Evolutionary conservation across 2,113 vertebrate genomes (phyloP).

Genomic region (Misgurnus anguillicaudatus): DNA sequence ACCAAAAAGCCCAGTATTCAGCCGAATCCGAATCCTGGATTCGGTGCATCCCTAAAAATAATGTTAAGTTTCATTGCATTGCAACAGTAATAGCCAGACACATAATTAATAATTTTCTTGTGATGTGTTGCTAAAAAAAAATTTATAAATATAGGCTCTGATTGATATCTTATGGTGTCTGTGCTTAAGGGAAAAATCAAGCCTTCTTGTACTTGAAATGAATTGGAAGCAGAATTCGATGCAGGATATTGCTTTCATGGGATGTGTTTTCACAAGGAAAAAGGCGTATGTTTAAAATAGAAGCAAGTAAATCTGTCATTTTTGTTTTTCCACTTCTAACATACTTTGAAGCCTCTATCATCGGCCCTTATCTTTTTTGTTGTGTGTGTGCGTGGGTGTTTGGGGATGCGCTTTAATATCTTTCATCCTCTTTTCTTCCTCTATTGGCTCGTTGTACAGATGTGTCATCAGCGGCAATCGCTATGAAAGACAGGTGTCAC

Average conservation of each 20-base stretch:
- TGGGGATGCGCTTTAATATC: slow-evolving; percentile 44
- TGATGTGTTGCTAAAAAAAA: background rate
- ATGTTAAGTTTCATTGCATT: too few relatives aligned
- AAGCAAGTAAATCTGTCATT: slow-evolving; percentile 25
- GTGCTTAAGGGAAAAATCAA: slow-evolving; percentile 1
- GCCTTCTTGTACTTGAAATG: slow-evolving; percentile 26
- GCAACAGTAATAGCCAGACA: too few relatives aligned
- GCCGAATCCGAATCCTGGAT: too few relatives aligned
- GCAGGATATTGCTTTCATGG: slow-evolving; percentile 19
- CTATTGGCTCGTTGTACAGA: slow-evolving; percentile 58
- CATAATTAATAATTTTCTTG: background rate
- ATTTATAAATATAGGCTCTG: background rate
- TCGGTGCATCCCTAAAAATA: too few relatives aligned
- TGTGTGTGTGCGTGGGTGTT: background rate
- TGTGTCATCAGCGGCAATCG: slow-evolving; percentile 57
- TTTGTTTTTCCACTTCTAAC: slow-evolving; percentile 51
- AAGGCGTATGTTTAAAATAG: slow-evolving; percentile 12
- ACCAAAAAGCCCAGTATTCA: too few relatives aligned
- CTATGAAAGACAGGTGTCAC: slow-evolving; percentile 71
- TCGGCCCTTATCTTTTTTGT: slow-evolving; percentile 26
- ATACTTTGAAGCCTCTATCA: slow-evolving; percentile 43
- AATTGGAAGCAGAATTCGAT: slow-evolving; percentile 1
- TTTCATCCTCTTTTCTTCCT: slow-evolving; percentile 40
- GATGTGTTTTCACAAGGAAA: slow-evolving; percentile 1
- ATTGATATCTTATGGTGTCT: slow-evolving; percentile 9